Base-by-base conservation (phyloP, 2,797 vertebrate genomes). In the Gobionotothen gibberifrons region DNA sequence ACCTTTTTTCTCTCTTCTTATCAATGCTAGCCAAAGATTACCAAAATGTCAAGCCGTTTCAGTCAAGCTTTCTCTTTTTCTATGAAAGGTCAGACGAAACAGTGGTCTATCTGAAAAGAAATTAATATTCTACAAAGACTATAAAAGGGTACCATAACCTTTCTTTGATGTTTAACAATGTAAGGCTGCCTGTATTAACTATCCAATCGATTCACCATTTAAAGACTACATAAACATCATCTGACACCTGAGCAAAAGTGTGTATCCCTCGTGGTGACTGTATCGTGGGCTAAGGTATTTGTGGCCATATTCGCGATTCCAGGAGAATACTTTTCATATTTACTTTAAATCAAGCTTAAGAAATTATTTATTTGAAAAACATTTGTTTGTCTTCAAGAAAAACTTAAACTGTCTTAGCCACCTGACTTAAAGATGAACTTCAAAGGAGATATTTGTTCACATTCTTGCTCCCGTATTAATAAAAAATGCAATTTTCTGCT, bases 1-100 rank as follows among this genome's bases (percentile, higher is more conserved):
- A 83, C 78, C 79, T 88, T 74, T 29, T 51, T 81, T 68, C 76
- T 79, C 58, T 58, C 69, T 58, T 80, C 90, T 95, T 94, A 95
- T 95, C 93, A 92, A 76, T 86, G 86, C 88, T 85, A 81, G 89
- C 91, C 87, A 87, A 91, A 92, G 91, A 93, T 92, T 93, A 90
- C 82, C 80, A 91, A 95, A 96, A 95, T 96, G 95, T 95, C 95
- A 96, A 94, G 90, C 88, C 67, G 88, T 92, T 94, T 88, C 88
- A 93, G 91, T 93, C 89, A 89, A 93, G 91, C 90, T 92, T 92
- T 89, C 85, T 89, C 87, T 92, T 92, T 89, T 89, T 81, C 90
- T 81, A 85, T 89, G 82, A 94, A 96, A 96, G 94, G 94, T 95
- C 94, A 95, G 74, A 87, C 79, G 84, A 93, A 93, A 93, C 90